Evolutionary conservation across 2,888 invertebrate species (phyloP), one percentile per base, ranked within the genome.

Genomic region (Hirtodrosophila confusa): DNA sequence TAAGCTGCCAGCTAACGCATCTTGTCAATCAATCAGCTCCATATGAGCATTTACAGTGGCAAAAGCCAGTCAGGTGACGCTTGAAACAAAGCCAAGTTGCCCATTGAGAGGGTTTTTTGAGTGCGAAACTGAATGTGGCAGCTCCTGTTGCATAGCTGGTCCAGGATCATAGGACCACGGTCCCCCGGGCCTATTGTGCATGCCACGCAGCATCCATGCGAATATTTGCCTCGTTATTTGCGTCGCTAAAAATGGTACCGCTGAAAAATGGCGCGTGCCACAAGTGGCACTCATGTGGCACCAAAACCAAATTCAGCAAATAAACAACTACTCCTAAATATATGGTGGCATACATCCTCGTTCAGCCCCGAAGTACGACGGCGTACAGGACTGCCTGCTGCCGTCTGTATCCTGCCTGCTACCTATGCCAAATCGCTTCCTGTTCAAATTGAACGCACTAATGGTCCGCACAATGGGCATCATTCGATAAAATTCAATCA

Each of bases 11-110:
- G 60, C 60, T 78, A 70, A 61, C 65, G 75, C 65, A 68, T 75
- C 66, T 78, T 80, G 78, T 71, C 75, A 80, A 78, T 78, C 82
- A 80, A 80, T 78, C 78, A 80, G 75, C 31, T 31, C 1, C 31
- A 31, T 9, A 8, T 31, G 5, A 27, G 27, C 27, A 27, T 27
- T 27, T 27, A 37, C 47, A 24, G 35, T 31, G 55, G 36, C 40
- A 47, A 49, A 62, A 64, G 49, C 49, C 29, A 41, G 33, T 35
- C 49, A 62, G 49, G 49, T 62, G 44, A 44, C 44, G 49, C 58
- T 57, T 39, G 44, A 49, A 55, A 55, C 37, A 60, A 60, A 40
- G 61, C 67, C 60, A 70, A 62, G 70, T 35, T 35, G 57, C 48
- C 72, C 23, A 62, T 67, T 68, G 58, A 77, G 68, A 56, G 35